Percentiles rank a stretch among this genome's conserved stretches.
These are phyloP conservation scores for Thecophora atra DNA, from an alignment of 2,888 invertebrate genomes.

Conservation along the genomic window DNA sequence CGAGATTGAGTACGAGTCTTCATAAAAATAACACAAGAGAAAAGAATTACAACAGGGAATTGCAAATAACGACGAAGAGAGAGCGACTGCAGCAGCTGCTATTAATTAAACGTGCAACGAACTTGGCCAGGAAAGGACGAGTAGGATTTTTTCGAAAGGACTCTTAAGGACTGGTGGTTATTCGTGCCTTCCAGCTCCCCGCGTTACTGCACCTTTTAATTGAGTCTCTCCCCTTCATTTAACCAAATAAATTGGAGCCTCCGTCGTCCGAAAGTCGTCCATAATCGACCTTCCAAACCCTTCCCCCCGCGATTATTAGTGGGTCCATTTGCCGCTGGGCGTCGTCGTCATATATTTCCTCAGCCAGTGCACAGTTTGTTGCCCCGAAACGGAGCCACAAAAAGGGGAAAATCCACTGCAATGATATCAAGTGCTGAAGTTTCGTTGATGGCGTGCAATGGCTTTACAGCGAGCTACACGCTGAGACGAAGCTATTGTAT, in stretches of 20 bases:
- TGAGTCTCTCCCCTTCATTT: too few species aligned
- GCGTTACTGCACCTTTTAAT: too few species aligned
- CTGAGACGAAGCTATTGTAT: too few species aligned
- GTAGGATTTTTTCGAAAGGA: too few species aligned
- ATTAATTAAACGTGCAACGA: constrained; percentile 30
- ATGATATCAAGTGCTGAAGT: neutral
- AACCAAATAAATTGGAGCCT: neutral
- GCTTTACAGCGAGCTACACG: too few species aligned
- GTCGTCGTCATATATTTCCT: constrained; percentile 1
- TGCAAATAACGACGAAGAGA: neutral
- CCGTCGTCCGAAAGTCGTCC: constrained; percentile 7
- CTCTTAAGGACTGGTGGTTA: too few species aligned
- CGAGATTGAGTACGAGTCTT: neutral
- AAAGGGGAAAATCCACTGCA: neutral
- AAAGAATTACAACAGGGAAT: neutral
- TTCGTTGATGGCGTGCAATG: neutral
- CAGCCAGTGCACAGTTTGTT: neutral
- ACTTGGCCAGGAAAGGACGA: neutral
- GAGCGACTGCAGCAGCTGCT: constrained; percentile 9
- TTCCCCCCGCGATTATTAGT: neutral
- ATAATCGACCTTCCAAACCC: neutral
- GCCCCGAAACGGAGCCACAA: neutral
- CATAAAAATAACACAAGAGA: constrained; percentile 6
- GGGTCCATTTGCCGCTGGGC: neutral
- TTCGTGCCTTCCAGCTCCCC: too few species aligned